These are phyloP conservation scores for Dufourea novaeangliae DNA, from an alignment of 1,140 invertebrate genomes.

Conservation along the genomic window DNA sequence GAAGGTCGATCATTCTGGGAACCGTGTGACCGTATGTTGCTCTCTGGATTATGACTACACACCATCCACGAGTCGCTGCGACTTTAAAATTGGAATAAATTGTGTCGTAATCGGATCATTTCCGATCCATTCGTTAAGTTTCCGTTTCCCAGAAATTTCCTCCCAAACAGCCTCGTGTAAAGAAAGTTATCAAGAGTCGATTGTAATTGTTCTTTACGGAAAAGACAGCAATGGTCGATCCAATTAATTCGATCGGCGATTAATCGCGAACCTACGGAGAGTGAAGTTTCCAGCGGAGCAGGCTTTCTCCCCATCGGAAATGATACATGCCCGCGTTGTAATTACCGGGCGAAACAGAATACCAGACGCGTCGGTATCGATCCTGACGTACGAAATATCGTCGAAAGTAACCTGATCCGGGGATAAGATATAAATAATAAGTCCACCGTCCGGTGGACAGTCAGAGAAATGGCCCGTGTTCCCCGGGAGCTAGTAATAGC, in stretches of 20 bases:
- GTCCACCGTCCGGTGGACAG: conserved; percentile 35
- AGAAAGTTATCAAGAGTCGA: too few species aligned
- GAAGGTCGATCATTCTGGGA: not conserved
- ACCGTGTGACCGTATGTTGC: too few species aligned
- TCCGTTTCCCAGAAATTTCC: not conserved
- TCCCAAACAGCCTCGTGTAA: too few species aligned
- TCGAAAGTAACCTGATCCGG: conserved; percentile 63
- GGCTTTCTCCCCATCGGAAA: conserved; percentile 27
- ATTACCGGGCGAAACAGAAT: conserved; percentile 61
- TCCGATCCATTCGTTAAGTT: not conserved
- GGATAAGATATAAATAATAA: conserved; percentile 62
- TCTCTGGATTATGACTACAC: too few species aligned
- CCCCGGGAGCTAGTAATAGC: conserved; percentile 27
- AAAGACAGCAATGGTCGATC: not conserved
- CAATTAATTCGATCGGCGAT: conserved; percentile 47
- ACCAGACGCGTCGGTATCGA: conserved; percentile 51
- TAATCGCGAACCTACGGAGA: conserved; percentile 31
- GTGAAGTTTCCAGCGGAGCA: conserved; percentile 30
- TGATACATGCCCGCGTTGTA: conserved; percentile 47
- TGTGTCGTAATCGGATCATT: too few species aligned
- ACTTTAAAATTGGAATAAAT: not conserved
- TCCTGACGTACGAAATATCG: conserved; percentile 61
- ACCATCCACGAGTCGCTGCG: too few species aligned
- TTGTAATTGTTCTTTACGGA: not conserved
- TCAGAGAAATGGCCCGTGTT: conserved; percentile 46